Conservation (phyloP, 2,888 invertebrate species). For the Pogonocherus hispidulus region DNA sequence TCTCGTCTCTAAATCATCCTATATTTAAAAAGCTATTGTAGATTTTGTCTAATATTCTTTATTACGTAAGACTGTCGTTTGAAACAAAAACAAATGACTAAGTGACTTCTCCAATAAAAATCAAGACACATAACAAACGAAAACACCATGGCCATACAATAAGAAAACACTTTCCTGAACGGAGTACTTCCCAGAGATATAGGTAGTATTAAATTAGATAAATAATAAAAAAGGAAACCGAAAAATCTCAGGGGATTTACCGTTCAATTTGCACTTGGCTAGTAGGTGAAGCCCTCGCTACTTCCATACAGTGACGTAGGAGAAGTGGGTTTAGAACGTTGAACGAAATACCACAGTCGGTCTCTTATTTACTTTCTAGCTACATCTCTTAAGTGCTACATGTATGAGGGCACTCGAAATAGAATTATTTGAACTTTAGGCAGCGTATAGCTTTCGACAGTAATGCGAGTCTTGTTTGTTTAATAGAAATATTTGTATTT, state of each 20-base stretch:
- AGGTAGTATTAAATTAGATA: conserved; percentile 49
- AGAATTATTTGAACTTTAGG: background rate
- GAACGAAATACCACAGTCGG: background rate
- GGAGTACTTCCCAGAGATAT: background rate
- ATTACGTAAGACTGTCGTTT: too few species aligned
- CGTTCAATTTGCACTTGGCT: conserved; percentile 53
- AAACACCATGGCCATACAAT: background rate
- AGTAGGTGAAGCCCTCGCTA: conserved; percentile 40
- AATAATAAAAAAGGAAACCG: conserved; percentile 50
- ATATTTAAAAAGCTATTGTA: too few species aligned
- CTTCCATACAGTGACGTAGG: too few species aligned
- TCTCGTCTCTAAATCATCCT: too few species aligned
- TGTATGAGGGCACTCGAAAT: background rate
- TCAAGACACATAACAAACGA: background rate
- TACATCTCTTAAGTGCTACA: background rate
- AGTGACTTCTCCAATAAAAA: too few species aligned
- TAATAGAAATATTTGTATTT: too few species aligned
- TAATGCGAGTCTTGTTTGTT: too few species aligned
- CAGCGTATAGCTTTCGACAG: background rate
- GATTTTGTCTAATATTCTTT: too few species aligned
- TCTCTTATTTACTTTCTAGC: background rate
- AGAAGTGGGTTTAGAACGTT: background rate
- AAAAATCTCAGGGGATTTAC: conserved; percentile 50
- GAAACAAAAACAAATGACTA: too few species aligned
- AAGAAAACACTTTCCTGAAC: conserved; percentile 3